Conservation (phyloP, 2,113 vertebrate genomes). For the Dunckerocampus dactyliophorus region DNA sequence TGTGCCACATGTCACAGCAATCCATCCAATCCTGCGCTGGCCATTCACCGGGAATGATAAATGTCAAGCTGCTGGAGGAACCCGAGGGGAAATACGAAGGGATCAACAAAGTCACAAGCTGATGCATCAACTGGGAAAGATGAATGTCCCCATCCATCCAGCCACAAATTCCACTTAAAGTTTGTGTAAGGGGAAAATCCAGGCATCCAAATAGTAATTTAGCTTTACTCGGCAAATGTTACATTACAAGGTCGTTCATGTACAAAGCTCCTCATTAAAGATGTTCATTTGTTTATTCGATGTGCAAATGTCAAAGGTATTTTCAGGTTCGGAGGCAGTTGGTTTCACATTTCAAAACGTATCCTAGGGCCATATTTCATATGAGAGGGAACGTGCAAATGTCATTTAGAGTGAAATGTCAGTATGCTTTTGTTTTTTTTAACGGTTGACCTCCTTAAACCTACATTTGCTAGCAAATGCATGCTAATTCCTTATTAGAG, state of each 20-base stretch:
- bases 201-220: neutral
- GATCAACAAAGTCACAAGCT: neutral
- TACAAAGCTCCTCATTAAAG: slow-evolving; percentile 7
- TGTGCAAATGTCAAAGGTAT: slow-evolving; percentile 50
- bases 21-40: neutral
- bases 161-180: neutral
- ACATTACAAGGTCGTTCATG: slow-evolving; percentile 9
- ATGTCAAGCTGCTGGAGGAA: neutral
- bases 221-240: neutral
- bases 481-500: neutral
- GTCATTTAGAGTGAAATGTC: slow-evolving; percentile 57
- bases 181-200: neutral
- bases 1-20: neutral
- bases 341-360: slow-evolving; percentile 48
- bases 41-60: neutral
- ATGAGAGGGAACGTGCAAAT: slow-evolving; percentile 39
- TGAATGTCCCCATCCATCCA: neutral
- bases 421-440: slow-evolving; percentile 11
- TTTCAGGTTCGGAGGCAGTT: slow-evolving; percentile 34
- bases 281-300: slow-evolving; percentile 9
- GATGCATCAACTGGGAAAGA: neutral
- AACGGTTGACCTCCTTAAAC: slow-evolving; percentile 42
- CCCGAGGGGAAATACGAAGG: neutral
- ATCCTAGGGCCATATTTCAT: slow-evolving; percentile 37
- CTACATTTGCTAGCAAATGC: slow-evolving; percentile 17